Evolutionary conservation across 1,140 invertebrate species (phyloP).

Genomic region (Aphelenchoides besseyi): DNA sequence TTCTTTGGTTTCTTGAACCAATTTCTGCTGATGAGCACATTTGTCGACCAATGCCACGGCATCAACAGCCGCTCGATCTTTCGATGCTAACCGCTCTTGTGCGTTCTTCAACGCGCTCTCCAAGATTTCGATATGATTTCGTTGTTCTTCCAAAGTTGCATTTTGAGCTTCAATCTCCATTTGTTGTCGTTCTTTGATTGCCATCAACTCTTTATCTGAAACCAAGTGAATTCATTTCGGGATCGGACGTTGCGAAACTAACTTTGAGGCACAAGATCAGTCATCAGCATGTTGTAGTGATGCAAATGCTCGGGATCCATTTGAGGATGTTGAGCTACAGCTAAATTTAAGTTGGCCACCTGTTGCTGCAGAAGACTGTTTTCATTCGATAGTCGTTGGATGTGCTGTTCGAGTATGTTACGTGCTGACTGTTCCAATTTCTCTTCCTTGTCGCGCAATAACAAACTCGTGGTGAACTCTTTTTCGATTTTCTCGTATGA

Average conservation of each 20-base stretch:
- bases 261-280: constrained; percentile 37
- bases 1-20: constrained; percentile 41
- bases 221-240: constrained; percentile 76
- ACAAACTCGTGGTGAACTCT: constrained; percentile 36
- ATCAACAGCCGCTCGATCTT: constrained; percentile 68
- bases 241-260: constrained; percentile 65
- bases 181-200: constrained; percentile 81
- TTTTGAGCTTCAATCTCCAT: constrained; percentile 82
- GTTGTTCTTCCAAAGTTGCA: constrained; percentile 81
- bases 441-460: constrained; percentile 74
- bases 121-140: constrained; percentile 85
- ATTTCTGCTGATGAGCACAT: constrained; percentile 39
- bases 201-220: constrained; percentile 78
- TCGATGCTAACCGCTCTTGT: constrained; percentile 78
- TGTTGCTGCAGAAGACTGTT: constrained; percentile 50
- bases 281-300: constrained; percentile 30
- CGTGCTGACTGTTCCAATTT: constrained; percentile 77
- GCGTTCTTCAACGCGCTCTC: constrained; percentile 87
- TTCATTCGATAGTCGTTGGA: constrained; percentile 70
- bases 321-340: constrained; percentile 35
- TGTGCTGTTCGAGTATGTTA: constrained; percentile 76
- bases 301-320: constrained; percentile 18
- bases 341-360: constrained; percentile 46
- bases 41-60: constrained; percentile 43
- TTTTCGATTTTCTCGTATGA: constrained; percentile 33